Evolutionary conservation across 1,140 invertebrate species (phyloP), one percentile per base, ranked within the genome.

Genomic region (Coelopa frigida): DNA sequence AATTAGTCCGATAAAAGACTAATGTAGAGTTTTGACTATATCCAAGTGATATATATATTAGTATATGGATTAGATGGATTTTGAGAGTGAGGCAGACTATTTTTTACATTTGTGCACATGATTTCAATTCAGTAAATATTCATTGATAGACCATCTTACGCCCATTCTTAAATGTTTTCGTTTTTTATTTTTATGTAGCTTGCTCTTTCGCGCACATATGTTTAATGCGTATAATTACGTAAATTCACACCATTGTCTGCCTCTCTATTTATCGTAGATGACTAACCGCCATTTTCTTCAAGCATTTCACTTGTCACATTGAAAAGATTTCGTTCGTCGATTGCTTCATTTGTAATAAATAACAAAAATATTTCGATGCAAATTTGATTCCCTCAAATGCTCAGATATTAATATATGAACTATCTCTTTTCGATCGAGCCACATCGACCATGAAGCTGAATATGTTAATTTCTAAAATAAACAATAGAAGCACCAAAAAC

Each of bases 241-340:
- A 14, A 27, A 24, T 27, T 18, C 31, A 32, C 15, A 31, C 26
- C n/a, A 43, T 18, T 12, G 27, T 43, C 12, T 38, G 17, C n/a
- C n/a, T n/a, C 36, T 38, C 36, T 38, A 22, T 38, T 38, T 21
- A 14, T 6, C 36, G n/a, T 43, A 5, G 27, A 43, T 43, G 41
- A 43, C 41, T 43, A 43, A 43, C 26, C 41, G 41, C 41, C 41
- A 43, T 43, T 43, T 43, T 43, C 41, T n/a, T n/a, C n/a, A n/a
- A n/a, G n/a, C n/a, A n/a, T n/a, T n/a, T n/a, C n/a, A n/a, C n/a
- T n/a, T n/a, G n/a, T n/a, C n/a, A n/a, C n/a, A n/a, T n/a, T n/a
- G n/a, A 18, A 29, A 32, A 21, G 8, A 32, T 31, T 43, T 43
- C 27, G 31, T 31, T 29, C 31, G 7, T 43, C 15, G 27, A 32